Conservation (phyloP, 2,113 vertebrate genomes). For the Sclerurus mexicanus region DNA sequence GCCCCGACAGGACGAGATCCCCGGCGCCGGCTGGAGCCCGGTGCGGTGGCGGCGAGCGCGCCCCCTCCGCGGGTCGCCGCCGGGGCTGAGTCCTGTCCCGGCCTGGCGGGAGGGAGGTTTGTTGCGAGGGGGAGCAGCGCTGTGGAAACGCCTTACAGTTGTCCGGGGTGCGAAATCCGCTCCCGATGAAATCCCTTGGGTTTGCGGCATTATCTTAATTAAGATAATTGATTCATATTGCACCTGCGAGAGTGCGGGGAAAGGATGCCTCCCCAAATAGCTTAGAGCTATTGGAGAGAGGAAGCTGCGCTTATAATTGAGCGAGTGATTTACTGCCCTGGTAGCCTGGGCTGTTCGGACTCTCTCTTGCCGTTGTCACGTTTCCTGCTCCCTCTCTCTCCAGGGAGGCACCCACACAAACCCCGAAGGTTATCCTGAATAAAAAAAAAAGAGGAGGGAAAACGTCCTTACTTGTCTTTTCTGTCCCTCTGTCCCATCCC, state of each 20-base stretch:
- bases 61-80: neutral
- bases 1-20: neutral
- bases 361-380: slow-evolving; percentile 27
- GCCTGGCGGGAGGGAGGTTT: neutral
- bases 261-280: slow-evolving; percentile 73
- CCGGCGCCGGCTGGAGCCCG: neutral
- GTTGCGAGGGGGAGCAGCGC: neutral
- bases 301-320: slow-evolving; percentile 55
- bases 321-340: slow-evolving; percentile 75
- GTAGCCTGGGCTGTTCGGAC: neutral
- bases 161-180: slow-evolving; percentile 68
- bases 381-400: neutral
- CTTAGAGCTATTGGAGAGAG: slow-evolving; percentile 75
- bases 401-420: neutral
- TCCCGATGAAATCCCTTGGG: slow-evolving; percentile 77
- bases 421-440: neutral
- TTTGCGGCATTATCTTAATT: slow-evolving; percentile 83
- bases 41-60: neutral
- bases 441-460: neutral
- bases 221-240: slow-evolving; percentile 89
- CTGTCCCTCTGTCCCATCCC: neutral
- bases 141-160: slow-evolving; percentile 65
- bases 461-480: too few relatives aligned
- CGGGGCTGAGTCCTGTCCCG: neutral
- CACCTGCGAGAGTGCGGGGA: slow-evolving; percentile 79